Conservation (phyloP, 2,113 vertebrate species). For the Halichoeres trimaculatus region DNA sequence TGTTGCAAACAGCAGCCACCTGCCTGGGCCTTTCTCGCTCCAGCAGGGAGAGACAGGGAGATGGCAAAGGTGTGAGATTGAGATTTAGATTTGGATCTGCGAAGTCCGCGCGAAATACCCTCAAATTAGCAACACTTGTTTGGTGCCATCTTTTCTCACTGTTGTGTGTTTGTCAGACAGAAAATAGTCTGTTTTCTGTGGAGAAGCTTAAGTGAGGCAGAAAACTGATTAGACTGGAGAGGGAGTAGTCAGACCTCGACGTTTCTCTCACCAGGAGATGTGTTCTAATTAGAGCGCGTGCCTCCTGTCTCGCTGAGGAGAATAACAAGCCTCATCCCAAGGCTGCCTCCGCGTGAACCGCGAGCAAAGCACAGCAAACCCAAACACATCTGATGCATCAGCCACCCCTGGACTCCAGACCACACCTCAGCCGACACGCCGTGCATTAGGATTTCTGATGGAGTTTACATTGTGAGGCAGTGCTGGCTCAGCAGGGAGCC, state of each 20-base stretch:
- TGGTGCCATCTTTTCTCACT: slow-evolving; percentile 53
- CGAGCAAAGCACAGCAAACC: slow-evolving; percentile 42
- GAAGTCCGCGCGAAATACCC: slow-evolving; percentile 45
- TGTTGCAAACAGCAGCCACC: slow-evolving; percentile 19
- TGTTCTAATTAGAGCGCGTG: slow-evolving; percentile 75
- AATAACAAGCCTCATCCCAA: slow-evolving; percentile 71
- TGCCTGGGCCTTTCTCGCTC: slow-evolving; percentile 28
- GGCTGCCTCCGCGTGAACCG: slow-evolving; percentile 58
- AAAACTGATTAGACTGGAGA: slow-evolving; percentile 65
- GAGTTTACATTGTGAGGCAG: slow-evolving; percentile 9
- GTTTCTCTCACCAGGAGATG: slow-evolving; percentile 73
- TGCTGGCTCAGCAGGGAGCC: neutral
- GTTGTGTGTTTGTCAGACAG: slow-evolving; percentile 62
- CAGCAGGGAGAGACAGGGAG: slow-evolving; percentile 39
- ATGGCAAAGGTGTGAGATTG: slow-evolving; percentile 21
- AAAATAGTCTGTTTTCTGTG: slow-evolving; percentile 42
- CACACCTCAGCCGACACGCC: slow-evolving; percentile 56
- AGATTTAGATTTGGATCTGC: slow-evolving; percentile 42
- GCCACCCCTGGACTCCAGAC: slow-evolving; percentile 49
- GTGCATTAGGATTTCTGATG: slow-evolving; percentile 39
- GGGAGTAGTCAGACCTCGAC: slow-evolving; percentile 62
- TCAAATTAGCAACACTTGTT: slow-evolving; percentile 60
- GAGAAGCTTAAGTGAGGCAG: slow-evolving; percentile 56
- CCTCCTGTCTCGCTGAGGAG: slow-evolving; percentile 64
- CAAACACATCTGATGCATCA: slow-evolving; percentile 56